Base-by-base conservation (phyloP, 1,140 invertebrate genomes). In the Hormaphis cornu region DNA sequence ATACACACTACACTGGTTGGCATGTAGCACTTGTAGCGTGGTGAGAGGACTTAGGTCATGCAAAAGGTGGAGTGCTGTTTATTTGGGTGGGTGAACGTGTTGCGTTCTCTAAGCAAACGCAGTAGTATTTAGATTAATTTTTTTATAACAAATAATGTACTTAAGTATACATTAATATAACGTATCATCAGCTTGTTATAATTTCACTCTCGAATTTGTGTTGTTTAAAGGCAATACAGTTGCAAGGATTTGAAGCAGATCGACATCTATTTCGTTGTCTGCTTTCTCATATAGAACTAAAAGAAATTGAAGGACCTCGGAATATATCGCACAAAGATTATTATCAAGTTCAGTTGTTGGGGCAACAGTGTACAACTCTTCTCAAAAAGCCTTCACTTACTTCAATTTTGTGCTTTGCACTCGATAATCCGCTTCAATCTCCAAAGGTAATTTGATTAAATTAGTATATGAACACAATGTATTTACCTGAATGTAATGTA, bases 261-360 rank as follows among this genome's bases (percentile, higher is more conserved):
- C 84, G 89, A 81, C 89, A 92, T 83, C 84, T 90, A 78, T 84
- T 91, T 80, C 87, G 89, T 81, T 89, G 88, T 82, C 85, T 93
- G 78, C 89, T 92, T 80, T 89, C 89, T 75, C 78, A 81, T 76
- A 78, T 85, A 71, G 84, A 85, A 74, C 83, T 83, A 74, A 83
- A 81, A 75, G 81, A 86, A 75, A 82, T 85, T 76, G 81, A 79
- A 61, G 80, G 79, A 72, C 78, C 78, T 73, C 78, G 79, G 56
- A 74, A 73, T 66, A 73, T 71, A 53, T 74, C 71, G 33, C 74
- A 72, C 26, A 81, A 80, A 75, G 81, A 84, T 76, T 81, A 81
- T 72, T 80, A 79, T 69, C 86, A 89, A 82, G 84, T 84, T 74
- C 89, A 90, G 80, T 82, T 87, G 74, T 80, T 92, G 46, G 84